Base-by-base conservation (phyloP, 2,113 vertebrate genomes). In the Promerops cafer region DNA sequence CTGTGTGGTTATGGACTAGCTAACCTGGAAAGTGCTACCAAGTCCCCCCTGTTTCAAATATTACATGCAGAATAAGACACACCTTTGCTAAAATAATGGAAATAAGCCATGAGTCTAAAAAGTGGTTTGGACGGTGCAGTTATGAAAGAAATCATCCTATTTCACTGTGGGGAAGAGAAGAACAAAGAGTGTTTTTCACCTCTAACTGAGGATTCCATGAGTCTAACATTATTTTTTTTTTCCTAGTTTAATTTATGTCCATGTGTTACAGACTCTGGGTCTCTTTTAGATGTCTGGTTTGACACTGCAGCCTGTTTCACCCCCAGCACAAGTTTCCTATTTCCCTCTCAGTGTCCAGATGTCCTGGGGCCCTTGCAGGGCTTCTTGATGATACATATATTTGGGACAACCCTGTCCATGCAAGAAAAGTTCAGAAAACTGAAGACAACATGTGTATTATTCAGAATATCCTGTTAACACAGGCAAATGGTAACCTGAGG, bases 1-100 rank as follows among this genome's bases (percentile, higher is more conserved):
- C 63, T 77, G 28, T 59, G 31, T 56, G 49, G 40, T 77, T 83
- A 88, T 20, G 27, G 68, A 83, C 64, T 70, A 64, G 60, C 31
- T 78, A 83, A 78, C 28, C 52, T 68, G 53, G 49, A 71, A 80
- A 82, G 44, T 52, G 69, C 31, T 75, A 84, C 16, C 8, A 64
- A 77, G 27, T 37, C 9, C 24, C 35, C 30, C 19, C 35, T 28
- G 1, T 63, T 92, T 87, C 61, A 87, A 91, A 64, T 71, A 81
- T 22, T 56, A 56, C 5, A 2, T 37, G 53, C 77, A 92, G 72
- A 92, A 40, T 28, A 31, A 90, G 56, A 47, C 27, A 76, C 74
- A 87, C 53, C 80, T 95, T 92, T 57, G 28, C 65, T 89, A 56
- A 90, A 95, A 77, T 63, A 50, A 74, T 81, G 86, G 80, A 86